Base-by-base conservation (phyloP, 2,113 vertebrate species). In the Hirundichthys speculiger region DNA sequence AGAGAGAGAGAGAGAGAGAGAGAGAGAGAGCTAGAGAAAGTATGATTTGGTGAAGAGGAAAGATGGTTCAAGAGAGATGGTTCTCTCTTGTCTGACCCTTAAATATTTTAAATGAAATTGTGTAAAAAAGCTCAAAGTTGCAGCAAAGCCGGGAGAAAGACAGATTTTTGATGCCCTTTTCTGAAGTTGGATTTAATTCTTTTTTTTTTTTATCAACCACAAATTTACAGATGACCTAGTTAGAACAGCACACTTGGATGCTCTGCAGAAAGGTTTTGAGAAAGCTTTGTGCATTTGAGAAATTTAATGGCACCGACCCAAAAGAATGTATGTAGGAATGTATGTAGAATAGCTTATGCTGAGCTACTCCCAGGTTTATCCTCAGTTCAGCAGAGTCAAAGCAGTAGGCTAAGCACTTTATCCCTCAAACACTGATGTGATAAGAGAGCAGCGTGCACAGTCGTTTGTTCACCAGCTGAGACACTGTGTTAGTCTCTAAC, bases 191-290 rank as follows among this genome's bases (percentile, higher is more conserved):
- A 19, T 11, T 18, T 10, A 10, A 9, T 45, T 41, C 16, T 15
- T 47, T 76, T 55, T 61, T 21, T 66, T 79, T 73, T 57, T 77
- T 39, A 34, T 67, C 48, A 50, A 40, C 38, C 12, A 39, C 30
- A 82, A 59, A 73, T 69, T 75, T 72, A 81, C 48, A 77, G 66
- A 57, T 85, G 79, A 87, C 86, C 84, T 79, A 82, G 61, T 86
- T 88, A 64, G 49, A 85, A 12, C 0, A 16, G 64, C 55, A 60
- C 58, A 62, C 51, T 67, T 18, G 13, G 30, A 61, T 58, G 68
- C 65, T 69, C 41, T 38, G 68, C 52, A 55, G 62, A 69, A 48
- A 70, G 42, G 67, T 40, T 69, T 57, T n/a, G 24, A 57, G 24
- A 51, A 74, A 82, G 65, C 34, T 30, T 48, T 8, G 16, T 34